A percentile compares a stretch with the other conserved stretches of the same genome.
These are phyloP conservation scores for Setophaga petechia DNA, from an alignment of 2,113 vertebrate genomes.

Conservation along the genomic window DNA sequence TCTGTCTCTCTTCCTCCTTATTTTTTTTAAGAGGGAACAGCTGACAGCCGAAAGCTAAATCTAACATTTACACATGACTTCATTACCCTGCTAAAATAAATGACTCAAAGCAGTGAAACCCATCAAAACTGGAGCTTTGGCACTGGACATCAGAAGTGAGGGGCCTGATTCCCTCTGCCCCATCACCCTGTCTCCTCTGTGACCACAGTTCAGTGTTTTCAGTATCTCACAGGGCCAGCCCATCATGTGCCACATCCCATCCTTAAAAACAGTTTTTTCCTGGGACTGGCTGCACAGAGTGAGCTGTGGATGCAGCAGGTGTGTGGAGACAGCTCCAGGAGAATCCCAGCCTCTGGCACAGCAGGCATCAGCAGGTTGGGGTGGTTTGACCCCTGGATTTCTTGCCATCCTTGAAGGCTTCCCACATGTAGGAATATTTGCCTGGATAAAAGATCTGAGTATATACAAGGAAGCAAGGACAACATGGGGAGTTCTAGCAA, in stretches of 20 bases:
- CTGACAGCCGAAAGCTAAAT: conserved; percentile 59
- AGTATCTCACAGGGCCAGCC: background rate
- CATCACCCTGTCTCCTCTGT: background rate
- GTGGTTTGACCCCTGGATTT: background rate
- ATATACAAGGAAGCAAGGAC: background rate
- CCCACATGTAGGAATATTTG: background rate
- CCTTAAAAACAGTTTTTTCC: background rate
- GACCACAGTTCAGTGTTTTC: background rate
- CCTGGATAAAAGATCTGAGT: background rate
- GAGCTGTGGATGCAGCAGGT: background rate
- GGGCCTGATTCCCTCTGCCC: background rate
- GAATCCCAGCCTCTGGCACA: background rate
- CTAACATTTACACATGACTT: conserved; percentile 53
- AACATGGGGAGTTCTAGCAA: background rate
- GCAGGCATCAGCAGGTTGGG: background rate
- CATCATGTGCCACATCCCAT: background rate
- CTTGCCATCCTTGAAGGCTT: background rate
- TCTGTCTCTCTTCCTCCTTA: conserved; percentile 2
- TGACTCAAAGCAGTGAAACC: background rate
- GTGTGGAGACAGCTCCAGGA: background rate
- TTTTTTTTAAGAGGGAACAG: conserved; percentile 39
- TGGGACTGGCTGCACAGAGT: accelerated
- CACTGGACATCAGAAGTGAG: background rate
- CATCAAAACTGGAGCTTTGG: background rate
- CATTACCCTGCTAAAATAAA: conserved; percentile 46